Evolutionary conservation across 2,113 vertebrate genomes (phyloP), one percentile per base, ranked within the genome.

Genomic region (Salvelinus sp.): DNA sequence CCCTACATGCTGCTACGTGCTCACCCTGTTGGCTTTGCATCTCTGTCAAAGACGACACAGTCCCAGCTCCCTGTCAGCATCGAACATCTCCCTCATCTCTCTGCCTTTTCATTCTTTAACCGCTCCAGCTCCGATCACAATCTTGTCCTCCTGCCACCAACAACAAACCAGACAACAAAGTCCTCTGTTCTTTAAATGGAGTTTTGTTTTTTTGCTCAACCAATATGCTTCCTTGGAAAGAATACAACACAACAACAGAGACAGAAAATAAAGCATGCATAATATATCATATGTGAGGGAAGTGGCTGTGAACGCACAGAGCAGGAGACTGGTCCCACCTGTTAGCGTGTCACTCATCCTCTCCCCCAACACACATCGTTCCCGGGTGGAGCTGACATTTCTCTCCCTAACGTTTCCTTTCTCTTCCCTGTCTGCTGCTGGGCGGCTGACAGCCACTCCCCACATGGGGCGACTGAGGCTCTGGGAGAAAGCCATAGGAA

Each of bases 51-150:
- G 76, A 80, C 66, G 79, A 74, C 83, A 80, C 75, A 70, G 77
- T 86, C 87, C 82, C 79, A 74, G 70, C 82, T 87, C 81, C 82
- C 81, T 86, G 86, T 90, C 86, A 87, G 81, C 77, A 85, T 91
- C 88, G 83, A 81, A 89, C 82, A 87, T 88, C 75, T 83, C 79
- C 76, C 64, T 76, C 83, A 82, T 86, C 83, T 84, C 80, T 83
- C 84, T 84, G 88, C 87, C 86, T 88, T 88, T 87, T 82, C 74
- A 85, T 89, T 83, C 76, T 83, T 73, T 79, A 90, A 88, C 81
- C 76, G 82, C 85, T 88, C 86, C 86, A 78, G 79, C 86, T 83
- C 70, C 73, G 76, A 86, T 83, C 81, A 58, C 77, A 82, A 85
- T 82, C 86, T 82, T 84, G 82, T 79, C 82, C 83, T 85, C 84